phyloP scores from a whole-genome alignment of 2,797 vertebrate species.

The Steatocranus sp. region DNA sequence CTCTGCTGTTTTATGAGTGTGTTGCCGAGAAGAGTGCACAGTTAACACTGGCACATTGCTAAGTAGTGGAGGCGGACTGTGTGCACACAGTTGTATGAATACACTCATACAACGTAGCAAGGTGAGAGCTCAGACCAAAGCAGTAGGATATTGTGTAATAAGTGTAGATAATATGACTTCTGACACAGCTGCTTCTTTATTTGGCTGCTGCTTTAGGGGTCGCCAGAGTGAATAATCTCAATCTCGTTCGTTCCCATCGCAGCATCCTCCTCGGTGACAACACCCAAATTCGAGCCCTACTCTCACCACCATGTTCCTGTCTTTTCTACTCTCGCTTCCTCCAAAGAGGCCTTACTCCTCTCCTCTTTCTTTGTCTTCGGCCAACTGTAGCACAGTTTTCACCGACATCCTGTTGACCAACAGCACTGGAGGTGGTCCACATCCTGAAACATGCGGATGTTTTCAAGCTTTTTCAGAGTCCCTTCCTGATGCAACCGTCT shows the following conservation, averaged over 20 bases:
- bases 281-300: neutral
- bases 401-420: neutral
- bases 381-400: neutral
- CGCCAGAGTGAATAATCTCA: neutral
- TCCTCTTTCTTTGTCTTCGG: neutral
- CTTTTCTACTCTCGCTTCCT: neutral
- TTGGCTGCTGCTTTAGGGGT: neutral
- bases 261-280: neutral
- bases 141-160: conserved; percentile 49
- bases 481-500: accelerated
- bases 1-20: conserved; percentile 46
- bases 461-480: accelerated
- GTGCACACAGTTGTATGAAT: conserved; percentile 12
- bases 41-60: conserved; percentile 42
- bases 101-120: conserved; percentile 9
- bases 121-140: conserved; percentile 23
- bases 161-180: conserved; percentile 7
- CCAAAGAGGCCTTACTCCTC: neutral
- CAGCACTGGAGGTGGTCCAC: neutral
- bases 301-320: neutral
- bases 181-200: neutral
- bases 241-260: neutral
- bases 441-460: neutral
- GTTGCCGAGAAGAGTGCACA: conserved; percentile 41
- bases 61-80: conserved; percentile 61